Conservation (phyloP, 2,113 vertebrate species). For the Neolamprologus falcicula region DNA sequence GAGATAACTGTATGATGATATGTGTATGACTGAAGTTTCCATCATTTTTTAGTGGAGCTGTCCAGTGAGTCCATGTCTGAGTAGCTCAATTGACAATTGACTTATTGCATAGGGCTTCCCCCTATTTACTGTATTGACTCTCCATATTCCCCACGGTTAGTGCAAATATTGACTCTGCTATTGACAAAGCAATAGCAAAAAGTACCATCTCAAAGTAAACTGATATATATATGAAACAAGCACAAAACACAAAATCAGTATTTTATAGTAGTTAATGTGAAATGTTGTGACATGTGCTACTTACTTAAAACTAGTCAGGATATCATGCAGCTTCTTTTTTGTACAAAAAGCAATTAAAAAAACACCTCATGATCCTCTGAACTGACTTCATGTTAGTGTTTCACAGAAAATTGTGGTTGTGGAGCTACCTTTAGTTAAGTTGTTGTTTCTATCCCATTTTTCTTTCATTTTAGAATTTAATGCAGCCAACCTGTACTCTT, state of each 20-base stretch:
- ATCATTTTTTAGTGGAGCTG: conserved; percentile 29
- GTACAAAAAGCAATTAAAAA: neutral
- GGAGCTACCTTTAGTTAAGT: neutral
- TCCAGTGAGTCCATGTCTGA: neutral
- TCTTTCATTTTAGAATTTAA: conserved; percentile 37
- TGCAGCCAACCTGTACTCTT: conserved; percentile 37
- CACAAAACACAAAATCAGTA: conserved; percentile 21
- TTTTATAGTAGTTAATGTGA: neutral
- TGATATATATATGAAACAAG: conserved; percentile 39
- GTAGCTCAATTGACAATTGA: conserved; percentile 10
- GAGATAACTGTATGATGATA: neutral
- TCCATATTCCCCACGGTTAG: conserved; percentile 40
- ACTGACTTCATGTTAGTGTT: neutral
- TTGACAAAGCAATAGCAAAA: conserved; percentile 71
- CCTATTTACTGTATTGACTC: conserved; percentile 51
- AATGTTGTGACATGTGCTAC: neutral
- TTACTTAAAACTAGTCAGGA: neutral
- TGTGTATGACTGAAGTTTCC: conserved; percentile 11
- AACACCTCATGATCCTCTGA: neutral
- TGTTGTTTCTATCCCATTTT: neutral
- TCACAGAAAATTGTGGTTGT: neutral
- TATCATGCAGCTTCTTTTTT: neutral
- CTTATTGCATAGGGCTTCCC: conserved; percentile 35
- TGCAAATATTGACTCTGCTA: conserved; percentile 62
- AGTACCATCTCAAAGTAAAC: conserved; percentile 45